phyloP scores from a whole-genome alignment of 1,140 invertebrate species.

The Euschistus heros region DNA sequence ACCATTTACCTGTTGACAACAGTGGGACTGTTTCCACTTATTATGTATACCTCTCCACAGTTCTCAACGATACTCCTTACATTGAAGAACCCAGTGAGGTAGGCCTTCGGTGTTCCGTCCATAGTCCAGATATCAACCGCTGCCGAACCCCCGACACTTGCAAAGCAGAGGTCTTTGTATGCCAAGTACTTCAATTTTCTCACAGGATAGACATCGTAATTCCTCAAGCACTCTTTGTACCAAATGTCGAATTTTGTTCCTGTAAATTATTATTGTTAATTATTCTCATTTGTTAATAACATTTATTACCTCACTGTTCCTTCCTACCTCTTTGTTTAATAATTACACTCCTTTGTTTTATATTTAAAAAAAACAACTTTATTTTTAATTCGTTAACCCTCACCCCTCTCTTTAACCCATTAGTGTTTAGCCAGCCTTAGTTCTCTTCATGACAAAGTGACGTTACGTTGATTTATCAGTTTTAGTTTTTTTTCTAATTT shows the following conservation, averaged over 20 bases:
- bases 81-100: neutral
- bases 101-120: neutral
- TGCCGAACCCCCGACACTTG: neutral
- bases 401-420: too few species aligned
- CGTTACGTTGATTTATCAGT: too few species aligned
- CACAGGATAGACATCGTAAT: neutral
- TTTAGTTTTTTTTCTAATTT: too few species aligned
- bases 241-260: neutral
- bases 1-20: neutral
- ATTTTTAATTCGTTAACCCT: too few species aligned
- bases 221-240: slow-evolving; percentile 6
- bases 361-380: too few species aligned
- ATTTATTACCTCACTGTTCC: too few species aligned
- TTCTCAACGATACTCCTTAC: neutral
- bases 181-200: neutral
- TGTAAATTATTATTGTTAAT: too few species aligned
- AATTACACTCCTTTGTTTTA: too few species aligned
- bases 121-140: neutral
- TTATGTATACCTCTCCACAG: neutral
- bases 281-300: too few species aligned
- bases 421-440: too few species aligned
- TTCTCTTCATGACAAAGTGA: too few species aligned
- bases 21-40: neutral
- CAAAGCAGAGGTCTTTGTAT: neutral
- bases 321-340: too few species aligned